Base-by-base conservation (phyloP, 2,888 invertebrate genomes). In the Hyalella azteca region DNA sequence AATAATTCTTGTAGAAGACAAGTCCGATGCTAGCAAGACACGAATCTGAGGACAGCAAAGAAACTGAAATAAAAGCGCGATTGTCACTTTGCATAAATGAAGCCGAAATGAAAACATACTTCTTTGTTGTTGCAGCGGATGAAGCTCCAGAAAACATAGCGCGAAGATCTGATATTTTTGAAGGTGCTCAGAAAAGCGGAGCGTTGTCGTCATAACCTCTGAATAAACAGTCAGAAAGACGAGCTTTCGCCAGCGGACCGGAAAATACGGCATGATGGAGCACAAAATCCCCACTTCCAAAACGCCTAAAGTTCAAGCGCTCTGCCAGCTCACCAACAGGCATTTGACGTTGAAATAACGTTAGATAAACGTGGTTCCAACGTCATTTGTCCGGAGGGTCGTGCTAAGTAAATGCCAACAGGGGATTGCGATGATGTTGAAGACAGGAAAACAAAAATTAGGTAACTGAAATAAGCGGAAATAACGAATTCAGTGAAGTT, bases 131-230 rank as follows among this genome's bases (percentile, higher is more conserved):
- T 66, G 36, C 19, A 66, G 36, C 36, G 66, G 66, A 66, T 66
- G 36, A 36, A 66, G 66, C 66, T 4, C 22, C 66, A 36, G 11
- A 66, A 66, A 66, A 66, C 66, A 32, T 13, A 59, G 36, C 66
- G 66, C 36, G 36, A 66, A 66, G 36, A 22, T 11, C 66, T 29
- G 19, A n/a, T 39, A 66, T 66, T 66, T 66, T 66, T 66, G 36
- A 11, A 66, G 36, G 15, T 36, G 36, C n/a, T n/a, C 11, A 36
- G 36, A 66, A 66, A 66, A 66, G 66, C 66, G 19, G 3, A 9
- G 9, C 66, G 36, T 66, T 66, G 66, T 66, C 66, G 66, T 66
- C 66, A 66, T 66, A 66, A 66, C 66, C 66, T 66, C 36, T 66
- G 36, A 66, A 66, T 66, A 66, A 66, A 66, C 66, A 66, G 66